Evolutionary conservation across 2,113 vertebrate species (phyloP).

Genomic region (Sylvietta virens): DNA sequence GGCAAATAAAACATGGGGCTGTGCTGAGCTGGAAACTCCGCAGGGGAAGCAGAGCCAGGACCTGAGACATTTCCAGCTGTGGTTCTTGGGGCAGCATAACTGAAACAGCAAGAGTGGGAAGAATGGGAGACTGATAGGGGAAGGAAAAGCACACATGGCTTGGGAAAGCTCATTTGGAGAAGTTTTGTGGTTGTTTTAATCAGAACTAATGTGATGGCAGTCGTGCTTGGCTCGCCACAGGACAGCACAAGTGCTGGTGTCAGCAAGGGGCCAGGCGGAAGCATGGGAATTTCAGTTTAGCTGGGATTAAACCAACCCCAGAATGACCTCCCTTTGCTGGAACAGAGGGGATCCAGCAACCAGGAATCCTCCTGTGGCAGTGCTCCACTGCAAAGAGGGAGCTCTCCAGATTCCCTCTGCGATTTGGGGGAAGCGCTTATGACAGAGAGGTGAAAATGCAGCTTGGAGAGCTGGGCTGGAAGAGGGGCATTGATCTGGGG

Average conservation of each 20-base stretch:
- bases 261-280: not conserved
- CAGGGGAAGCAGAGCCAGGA: not conserved
- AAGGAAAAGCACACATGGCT: not conserved
- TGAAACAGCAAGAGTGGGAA: not conserved
- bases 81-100: not conserved
- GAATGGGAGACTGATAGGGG: not conserved
- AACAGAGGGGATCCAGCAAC: not conserved
- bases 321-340: not conserved
- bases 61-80: not conserved
- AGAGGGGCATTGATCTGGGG: not conserved
- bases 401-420: not conserved
- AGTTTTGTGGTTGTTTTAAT: not conserved
- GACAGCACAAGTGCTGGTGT: not conserved
- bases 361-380: not conserved
- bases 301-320: not conserved
- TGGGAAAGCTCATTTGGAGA: not conserved
- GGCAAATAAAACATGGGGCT: not conserved
- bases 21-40: not conserved
- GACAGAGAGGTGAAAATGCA: not conserved
- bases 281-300: not conserved
- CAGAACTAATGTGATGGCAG: not conserved
- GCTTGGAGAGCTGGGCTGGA: not conserved
- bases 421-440: accelerated
- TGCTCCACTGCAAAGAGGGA: accelerated
- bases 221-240: accelerated